Evolutionary conservation across 2,797 vertebrate genomes (phyloP), one percentile per base, ranked within the genome.

Genomic region (Ispidina picta): DNA sequence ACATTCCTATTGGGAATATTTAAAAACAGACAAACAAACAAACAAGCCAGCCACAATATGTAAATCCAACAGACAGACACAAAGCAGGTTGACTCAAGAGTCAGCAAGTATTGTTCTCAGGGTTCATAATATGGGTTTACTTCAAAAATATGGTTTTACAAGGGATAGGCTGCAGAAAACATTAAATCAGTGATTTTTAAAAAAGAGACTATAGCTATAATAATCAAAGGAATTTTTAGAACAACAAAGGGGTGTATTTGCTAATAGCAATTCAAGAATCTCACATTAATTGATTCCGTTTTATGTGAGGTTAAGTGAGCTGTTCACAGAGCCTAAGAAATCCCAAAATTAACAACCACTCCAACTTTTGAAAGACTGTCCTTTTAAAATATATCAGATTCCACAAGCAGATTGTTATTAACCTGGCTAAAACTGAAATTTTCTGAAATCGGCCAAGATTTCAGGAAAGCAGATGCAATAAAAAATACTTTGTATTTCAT

Each of bases 211-310:
- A 35, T 44, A 79, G 21, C 80, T 77, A 44, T 55, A 69, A 71
- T 49, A 5, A 89, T 83, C 29, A 56, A 91, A 65, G 59, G 3
- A 84, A 69, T 78, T 18, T 68, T 63, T 84, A 68, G 71, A 88
- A 93, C 52, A 55, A 82, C 71, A 71, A 95, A 60, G 69, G 15
- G 15, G n/a, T 69, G 52, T 35, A 77, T 85, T 86, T 91, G 49
- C 76, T 92, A 46, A 92, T 91, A 92, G 68, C 29, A 62, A 26
- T 80, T 94, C 58, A 83, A 85, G 20, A 92, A 79, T 86, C 60
- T 73, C 49, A 60, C 83, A 91, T 87, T 89, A 83, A 72, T 71
- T 55, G 10, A 17, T 15, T 56, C 49, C 11, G 10, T 88, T 88
- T 63, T 70, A 81, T 92, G 76, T 49, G 41, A 86, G 63, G 29